Percentiles rank a stretch among this genome's conserved stretches.
Conservation (phyloP, 2,888 invertebrate genomes). For the Morpho achilles region DNA sequence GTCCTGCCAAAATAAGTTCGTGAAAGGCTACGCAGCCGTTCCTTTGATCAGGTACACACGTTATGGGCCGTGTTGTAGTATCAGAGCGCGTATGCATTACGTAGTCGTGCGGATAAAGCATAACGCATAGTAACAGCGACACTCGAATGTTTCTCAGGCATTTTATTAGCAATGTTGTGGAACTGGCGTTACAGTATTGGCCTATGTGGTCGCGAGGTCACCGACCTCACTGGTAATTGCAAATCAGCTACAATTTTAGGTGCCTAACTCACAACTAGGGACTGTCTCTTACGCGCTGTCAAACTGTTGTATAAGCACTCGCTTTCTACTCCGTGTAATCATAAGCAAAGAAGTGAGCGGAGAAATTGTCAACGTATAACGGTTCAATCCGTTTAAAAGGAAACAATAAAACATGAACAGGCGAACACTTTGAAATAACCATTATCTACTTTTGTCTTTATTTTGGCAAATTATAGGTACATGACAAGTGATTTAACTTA, state of each 20-base stretch:
- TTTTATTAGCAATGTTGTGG: too few species aligned
- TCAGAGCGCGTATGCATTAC: neutral
- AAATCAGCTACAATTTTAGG: conserved; percentile 31
- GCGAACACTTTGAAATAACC: conserved; percentile 32
- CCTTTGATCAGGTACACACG: conserved; percentile 32
- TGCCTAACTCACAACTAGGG: conserved; percentile 38
- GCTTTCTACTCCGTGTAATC: conserved; percentile 67
- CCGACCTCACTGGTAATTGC: conserved; percentile 3
- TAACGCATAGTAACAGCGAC: neutral
- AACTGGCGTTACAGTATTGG: neutral
- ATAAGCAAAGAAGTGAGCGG: conserved; percentile 67
- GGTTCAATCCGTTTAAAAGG: conserved; percentile 48
- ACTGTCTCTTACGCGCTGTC: conserved; percentile 43
- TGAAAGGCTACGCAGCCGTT: conserved; percentile 71
- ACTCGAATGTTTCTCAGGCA: neutral
- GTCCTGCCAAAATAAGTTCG: conserved; percentile 77
- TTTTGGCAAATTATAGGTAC: conserved; percentile 24
- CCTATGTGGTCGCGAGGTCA: conserved; percentile 6
- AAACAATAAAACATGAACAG: conserved; percentile 46
- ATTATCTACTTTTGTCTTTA: conserved; percentile 27
- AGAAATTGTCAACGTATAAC: conserved; percentile 66
- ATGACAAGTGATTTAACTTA: conserved; percentile 14
- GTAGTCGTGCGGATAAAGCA: too few species aligned
- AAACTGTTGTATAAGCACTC: conserved; percentile 66
- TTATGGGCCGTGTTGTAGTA: conserved; percentile 13